Evolutionary conservation across 35 echinoderm and acorn worm species (phyloP).

Genomic region (Antedon bifida): DNA sequence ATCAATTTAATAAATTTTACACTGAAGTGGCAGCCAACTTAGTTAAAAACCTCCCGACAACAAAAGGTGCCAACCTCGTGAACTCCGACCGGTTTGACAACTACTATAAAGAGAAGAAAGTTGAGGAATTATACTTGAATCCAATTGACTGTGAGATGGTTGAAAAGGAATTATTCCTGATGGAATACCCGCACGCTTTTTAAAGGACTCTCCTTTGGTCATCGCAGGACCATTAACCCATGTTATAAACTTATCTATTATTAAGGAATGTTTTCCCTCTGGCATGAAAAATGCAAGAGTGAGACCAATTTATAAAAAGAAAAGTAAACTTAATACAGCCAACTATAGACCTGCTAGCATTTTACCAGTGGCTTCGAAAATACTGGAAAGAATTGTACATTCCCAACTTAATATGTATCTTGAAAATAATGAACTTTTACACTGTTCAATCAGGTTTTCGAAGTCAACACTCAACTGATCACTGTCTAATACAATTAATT

Average conservation of each 20-base stretch:
- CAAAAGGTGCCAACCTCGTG: too few species aligned
- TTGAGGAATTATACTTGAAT: too few species aligned
- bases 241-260: neutral
- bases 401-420: neutral
- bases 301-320: neutral
- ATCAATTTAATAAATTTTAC: too few species aligned
- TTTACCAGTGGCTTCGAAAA: slow-evolving; percentile 1
- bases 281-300: neutral
- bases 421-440: neutral
- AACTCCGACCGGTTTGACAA: too few species aligned
- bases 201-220: neutral
- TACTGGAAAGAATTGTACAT: slow-evolving; percentile 12
- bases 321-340: neutral
- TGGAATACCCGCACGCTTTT: neutral
- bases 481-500: neutral
- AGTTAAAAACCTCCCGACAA: too few species aligned
- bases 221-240: neutral
- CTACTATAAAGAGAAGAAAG: too few species aligned
- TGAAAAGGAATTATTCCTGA: too few species aligned
- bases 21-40: too few species aligned
- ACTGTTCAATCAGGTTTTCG: slow-evolving; percentile 6
- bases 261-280: neutral
- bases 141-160: too few species aligned
- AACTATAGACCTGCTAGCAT: slow-evolving; percentile 5
- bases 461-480: too few species aligned